Base-by-base conservation (phyloP, 1,140 invertebrate genomes). In the Pseudobourletiella spinata region DNA sequence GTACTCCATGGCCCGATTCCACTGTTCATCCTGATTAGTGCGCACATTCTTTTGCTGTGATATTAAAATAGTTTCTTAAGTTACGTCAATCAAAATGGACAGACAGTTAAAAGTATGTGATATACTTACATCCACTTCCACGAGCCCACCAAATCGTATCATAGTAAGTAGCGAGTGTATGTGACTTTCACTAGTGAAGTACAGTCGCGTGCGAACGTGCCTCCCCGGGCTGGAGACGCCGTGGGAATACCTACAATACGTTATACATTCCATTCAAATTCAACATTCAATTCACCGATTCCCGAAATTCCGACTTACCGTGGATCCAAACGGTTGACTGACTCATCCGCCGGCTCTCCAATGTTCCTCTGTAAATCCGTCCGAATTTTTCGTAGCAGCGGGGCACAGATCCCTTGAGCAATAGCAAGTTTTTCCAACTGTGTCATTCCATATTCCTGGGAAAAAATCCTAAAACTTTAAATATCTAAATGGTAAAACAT, bases 141-240 rank as follows among this genome's bases (percentile, higher is more conserved):
- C 80, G 48, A 99, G 78, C 29, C 89, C 91, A 32, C 96, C 96
- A 75, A 91, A 97, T 65, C 95, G 82, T 28, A 99, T 80, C 56
- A 98, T 91, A 11, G 94, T 98, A 46, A 99, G 81, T 57, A 99
- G 77, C 4, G 95, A 98, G 78, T 99, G 97, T 60, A 99, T 93
- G 78, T 99, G 97, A 75, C 92, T 96, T 79, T 99, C 97, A 75
- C 93, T 98, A 3, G 97, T 99, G 74, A 99, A 99, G 76, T 99
- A 99, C 2, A 99, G 79, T 15, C 97, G 82, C 1, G 95, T 98
- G 29, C 95, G 80, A 3, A 99, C 97, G 79, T 98, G 96, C 51
- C 97, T 80, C 51, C 95, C 92, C 50, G 96, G 96, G 75, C 94
- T 95, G 48, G 93, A 93, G 50, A 99, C 95, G 50, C 95, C 95